These are phyloP conservation scores for Nycticebus coucang DNA, from an alignment of 2,113 vertebrate genomes.

Conservation along the genomic window DNA sequence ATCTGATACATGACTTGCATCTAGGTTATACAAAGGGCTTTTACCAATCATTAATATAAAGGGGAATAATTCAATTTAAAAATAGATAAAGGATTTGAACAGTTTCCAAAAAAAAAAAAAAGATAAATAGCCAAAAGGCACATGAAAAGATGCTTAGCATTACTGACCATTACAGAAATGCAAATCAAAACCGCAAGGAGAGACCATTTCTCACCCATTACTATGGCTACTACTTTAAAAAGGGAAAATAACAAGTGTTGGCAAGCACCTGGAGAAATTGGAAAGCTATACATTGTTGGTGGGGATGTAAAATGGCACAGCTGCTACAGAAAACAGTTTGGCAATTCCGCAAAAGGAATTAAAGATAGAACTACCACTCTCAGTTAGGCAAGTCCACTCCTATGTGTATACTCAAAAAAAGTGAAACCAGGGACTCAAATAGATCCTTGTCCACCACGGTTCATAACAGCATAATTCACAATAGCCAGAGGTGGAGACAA, in stretches of 20 bases:
- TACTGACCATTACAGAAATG: background rate
- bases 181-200: background rate
- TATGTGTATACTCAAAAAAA: background rate
- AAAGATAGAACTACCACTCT: background rate
- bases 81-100: background rate
- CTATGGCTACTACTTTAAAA: background rate
- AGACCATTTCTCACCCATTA: background rate
- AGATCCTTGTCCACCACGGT: background rate
- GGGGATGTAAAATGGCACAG: background rate
- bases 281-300: background rate
- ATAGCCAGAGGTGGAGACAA: background rate
- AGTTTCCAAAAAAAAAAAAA: background rate
- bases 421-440: background rate
- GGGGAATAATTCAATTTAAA: background rate
- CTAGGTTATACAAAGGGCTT: background rate
- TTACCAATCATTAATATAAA: background rate
- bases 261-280: background rate
- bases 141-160: background rate
- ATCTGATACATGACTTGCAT: background rate
- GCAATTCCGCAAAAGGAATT: background rate
- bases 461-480: background rate
- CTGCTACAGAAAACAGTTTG: background rate
- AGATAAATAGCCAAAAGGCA: background rate
- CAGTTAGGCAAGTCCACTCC: background rate
- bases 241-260: background rate